phyloP scores from a whole-genome alignment of 92 coral and sea anemone species.

The Phenganax marumi region DNA sequence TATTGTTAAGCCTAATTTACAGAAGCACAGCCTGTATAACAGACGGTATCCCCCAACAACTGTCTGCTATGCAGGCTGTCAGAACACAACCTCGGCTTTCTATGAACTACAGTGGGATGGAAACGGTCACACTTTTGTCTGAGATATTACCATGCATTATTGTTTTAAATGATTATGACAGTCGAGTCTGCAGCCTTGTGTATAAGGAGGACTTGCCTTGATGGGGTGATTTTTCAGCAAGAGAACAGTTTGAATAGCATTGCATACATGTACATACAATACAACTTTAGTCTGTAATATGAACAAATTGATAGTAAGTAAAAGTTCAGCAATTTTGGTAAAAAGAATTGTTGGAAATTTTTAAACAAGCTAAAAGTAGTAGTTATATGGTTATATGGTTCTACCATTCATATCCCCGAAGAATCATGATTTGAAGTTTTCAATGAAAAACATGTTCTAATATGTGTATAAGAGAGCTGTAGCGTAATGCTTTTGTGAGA shows the following conservation, averaged over 20 bases:
- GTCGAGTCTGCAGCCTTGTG: constrained; percentile 67
- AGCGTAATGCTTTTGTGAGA: too few species aligned
- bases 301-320: not conserved
- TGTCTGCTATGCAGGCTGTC: not conserved
- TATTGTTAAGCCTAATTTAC: not conserved
- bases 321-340: not conserved
- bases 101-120: constrained; percentile 73
- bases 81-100: constrained; percentile 25
- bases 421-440: too few species aligned
- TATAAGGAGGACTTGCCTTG: constrained; percentile 68
- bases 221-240: constrained; percentile 31
- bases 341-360: too few species aligned
- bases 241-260: not conserved
- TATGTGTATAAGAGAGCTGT: too few species aligned
- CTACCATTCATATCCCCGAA: too few species aligned
- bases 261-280: not conserved
- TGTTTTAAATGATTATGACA: constrained; percentile 59
- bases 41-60: not conserved
- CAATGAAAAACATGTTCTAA: too few species aligned
- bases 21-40: not conserved
- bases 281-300: not conserved
- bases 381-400: too few species aligned
- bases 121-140: constrained; percentile 5
- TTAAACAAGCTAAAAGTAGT: too few species aligned
- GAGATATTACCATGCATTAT: constrained; percentile 28